Conservation (phyloP, 2,113 vertebrate species). For the Archocentrus centrarchus region DNA sequence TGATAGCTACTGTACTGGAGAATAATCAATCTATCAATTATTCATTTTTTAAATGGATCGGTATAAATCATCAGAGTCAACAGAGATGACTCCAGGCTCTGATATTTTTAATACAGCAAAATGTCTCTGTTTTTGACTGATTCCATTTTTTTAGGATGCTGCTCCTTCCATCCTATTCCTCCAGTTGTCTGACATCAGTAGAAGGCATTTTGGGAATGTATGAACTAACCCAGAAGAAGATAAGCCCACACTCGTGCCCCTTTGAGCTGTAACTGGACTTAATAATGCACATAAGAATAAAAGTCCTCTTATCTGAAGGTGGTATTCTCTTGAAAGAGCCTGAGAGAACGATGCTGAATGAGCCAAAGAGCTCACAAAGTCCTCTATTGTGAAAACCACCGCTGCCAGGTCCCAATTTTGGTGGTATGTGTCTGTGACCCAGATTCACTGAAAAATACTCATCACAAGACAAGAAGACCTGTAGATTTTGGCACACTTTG, state of each 20-base stretch:
- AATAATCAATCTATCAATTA: conserved; percentile 25
- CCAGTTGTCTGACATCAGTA: not conserved
- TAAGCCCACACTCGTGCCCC: not conserved
- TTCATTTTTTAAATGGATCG: conserved; percentile 15
- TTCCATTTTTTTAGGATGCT: not conserved
- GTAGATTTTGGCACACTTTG: not conserved
- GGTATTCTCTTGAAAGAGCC: not conserved
- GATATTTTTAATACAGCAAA: not conserved
- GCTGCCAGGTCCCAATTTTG: not conserved
- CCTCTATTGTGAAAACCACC: conserved; percentile 13
- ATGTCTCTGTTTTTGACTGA: not conserved
- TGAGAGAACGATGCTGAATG: not conserved
- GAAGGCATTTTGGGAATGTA: not conserved
- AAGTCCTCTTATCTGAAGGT: not conserved
- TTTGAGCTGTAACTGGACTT: not conserved
- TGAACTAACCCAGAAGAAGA: not conserved
- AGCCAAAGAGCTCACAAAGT: conserved; percentile 10
- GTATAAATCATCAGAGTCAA: not conserved
- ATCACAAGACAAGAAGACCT: conserved; percentile 32
- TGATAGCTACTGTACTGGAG: not conserved
- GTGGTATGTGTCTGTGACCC: conserved; percentile 26
- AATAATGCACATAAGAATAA: not conserved
- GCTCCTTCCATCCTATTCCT: not conserved
- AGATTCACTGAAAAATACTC: conserved; percentile 20
- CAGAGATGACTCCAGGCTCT: not conserved